Percentiles rank a stretch among this genome's conserved stretches.
Evolutionary conservation across 2,797 vertebrate species (phyloP).

Genomic region (Sebastes cheni): DNA sequence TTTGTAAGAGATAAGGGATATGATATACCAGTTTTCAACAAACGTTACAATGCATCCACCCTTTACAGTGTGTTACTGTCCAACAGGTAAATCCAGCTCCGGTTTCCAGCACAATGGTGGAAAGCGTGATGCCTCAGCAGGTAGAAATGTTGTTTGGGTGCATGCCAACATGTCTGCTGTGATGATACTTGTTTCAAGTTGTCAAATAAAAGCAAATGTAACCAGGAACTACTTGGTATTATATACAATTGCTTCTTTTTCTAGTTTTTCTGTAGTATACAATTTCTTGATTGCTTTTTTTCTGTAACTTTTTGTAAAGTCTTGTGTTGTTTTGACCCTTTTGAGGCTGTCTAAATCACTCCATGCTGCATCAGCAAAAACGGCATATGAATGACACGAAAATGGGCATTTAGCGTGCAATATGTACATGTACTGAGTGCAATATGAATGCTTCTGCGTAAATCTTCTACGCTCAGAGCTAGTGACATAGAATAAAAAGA

Average conservation of each 20-base stretch:
- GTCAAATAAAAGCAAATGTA: background rate
- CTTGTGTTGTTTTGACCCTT: background rate
- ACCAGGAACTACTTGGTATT: background rate
- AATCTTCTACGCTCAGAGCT: too few relatives aligned
- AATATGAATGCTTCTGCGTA: too few relatives aligned
- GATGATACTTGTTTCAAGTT: background rate
- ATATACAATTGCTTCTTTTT: background rate
- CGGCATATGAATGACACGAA: too few relatives aligned
- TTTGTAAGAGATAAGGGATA: background rate
- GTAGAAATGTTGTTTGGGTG: slow-evolving; percentile 18
- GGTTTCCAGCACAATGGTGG: background rate
- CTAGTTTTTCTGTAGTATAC: background rate
- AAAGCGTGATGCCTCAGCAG: background rate
- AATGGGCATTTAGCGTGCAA: too few relatives aligned
- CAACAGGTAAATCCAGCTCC: slow-evolving; percentile 27
- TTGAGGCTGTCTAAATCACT: background rate
- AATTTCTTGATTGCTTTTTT: background rate
- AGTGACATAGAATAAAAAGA: too few relatives aligned
- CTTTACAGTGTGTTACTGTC: background rate
- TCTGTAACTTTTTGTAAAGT: background rate
- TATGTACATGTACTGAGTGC: too few relatives aligned
- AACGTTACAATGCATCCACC: background rate
- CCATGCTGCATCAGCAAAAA: background rate
- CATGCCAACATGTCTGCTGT: background rate
- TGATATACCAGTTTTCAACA: background rate